These are phyloP conservation scores for Tenualosa thibaudeaui DNA, from an alignment of 2,797 vertebrate genomes.

Conservation along the genomic window DNA sequence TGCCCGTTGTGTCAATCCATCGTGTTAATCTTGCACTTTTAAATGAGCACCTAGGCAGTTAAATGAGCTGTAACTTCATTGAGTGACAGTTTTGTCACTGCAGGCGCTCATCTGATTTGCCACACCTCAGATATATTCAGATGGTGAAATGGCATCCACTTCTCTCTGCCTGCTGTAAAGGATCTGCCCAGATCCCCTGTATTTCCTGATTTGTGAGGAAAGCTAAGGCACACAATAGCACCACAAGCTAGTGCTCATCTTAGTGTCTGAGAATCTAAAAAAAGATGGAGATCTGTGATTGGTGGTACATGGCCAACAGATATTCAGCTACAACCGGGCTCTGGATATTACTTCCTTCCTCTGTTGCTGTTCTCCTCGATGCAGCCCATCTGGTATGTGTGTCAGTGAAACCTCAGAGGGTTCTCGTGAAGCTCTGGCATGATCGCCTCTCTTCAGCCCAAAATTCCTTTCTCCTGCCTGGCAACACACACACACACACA, in stretches of 20 bases:
- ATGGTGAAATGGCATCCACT: not conserved
- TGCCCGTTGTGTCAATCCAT: not conserved
- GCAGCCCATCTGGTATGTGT: slow-evolving; percentile 17
- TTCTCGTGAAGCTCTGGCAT: slow-evolving; percentile 1
- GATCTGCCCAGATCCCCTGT: no score
- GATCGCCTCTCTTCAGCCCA: slow-evolving; percentile 3
- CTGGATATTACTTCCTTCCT: not conserved
- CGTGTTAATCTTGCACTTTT: not conserved
- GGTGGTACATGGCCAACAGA: not conserved
- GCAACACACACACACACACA: not conserved
- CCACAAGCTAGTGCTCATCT: not conserved
- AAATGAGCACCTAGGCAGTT: not conserved
- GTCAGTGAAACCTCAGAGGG: slow-evolving; percentile 15
- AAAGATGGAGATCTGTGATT: not conserved
- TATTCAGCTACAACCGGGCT: not conserved
- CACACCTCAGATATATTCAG: not conserved
- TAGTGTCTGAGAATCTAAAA: not conserved
- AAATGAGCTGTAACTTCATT: not conserved
- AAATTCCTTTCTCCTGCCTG: not conserved
- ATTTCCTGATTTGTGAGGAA: no score
- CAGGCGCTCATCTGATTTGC: not conserved
- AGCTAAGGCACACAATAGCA: not conserved
- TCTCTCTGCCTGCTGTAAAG: not conserved
- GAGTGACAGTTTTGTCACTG: not conserved
- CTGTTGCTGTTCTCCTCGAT: slow-evolving; percentile 11